Evolutionary conservation across 2,888 invertebrate genomes (phyloP).

Genomic region (Amblyjoppa fuscipennis): DNA sequence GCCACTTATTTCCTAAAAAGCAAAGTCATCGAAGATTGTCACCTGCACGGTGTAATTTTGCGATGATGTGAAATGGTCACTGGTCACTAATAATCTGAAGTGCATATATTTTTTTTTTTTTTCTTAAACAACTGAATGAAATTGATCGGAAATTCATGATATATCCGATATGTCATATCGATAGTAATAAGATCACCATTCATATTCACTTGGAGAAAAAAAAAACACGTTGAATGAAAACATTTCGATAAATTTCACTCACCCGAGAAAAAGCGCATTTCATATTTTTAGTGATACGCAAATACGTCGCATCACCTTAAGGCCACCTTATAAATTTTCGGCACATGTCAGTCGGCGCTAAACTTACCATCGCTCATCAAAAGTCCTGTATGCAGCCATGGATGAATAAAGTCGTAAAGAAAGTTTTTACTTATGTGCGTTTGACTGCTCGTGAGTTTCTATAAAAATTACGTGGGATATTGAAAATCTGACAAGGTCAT

Average conservation of each 20-base stretch:
- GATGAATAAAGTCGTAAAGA: slow-evolving; percentile 74
- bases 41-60: neutral
- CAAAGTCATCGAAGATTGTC: neutral
- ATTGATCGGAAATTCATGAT: neutral
- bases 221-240: too few relatives aligned
- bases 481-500: neutral
- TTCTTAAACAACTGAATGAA: neutral
- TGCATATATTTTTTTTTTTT: too few relatives aligned
- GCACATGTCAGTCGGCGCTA: neutral
- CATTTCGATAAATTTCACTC: too few relatives aligned
- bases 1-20: slow-evolving; percentile 80
- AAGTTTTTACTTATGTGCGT: slow-evolving; percentile 79
- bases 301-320: neutral
- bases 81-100: too few relatives aligned
- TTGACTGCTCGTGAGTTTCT: slow-evolving; percentile 76
- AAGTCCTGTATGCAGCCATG: slow-evolving; percentile 82
- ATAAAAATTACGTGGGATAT: neutral
- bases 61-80: neutral
- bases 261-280: too few relatives aligned
- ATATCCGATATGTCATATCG: too few relatives aligned
- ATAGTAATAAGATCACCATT: too few relatives aligned
- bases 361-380: slow-evolving; percentile 77
- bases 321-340: neutral
- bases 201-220: too few relatives aligned
- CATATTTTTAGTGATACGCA: neutral